Evolutionary conservation across 2,113 vertebrate genomes (phyloP).

Genomic region (Salvelinus namaycush): DNA sequence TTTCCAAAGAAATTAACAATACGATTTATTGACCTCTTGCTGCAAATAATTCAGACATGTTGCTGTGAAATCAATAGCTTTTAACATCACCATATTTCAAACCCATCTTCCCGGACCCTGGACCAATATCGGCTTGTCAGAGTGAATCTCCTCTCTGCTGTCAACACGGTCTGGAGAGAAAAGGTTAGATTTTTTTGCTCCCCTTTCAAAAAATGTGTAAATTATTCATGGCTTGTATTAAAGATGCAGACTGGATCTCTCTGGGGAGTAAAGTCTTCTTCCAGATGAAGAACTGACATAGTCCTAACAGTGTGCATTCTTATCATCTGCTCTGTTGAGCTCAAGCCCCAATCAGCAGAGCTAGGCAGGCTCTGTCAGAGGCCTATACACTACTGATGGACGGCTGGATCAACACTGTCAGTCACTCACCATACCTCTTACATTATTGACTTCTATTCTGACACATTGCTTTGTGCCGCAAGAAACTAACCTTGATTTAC

Average conservation of each 20-base stretch:
- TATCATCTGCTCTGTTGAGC: no score
- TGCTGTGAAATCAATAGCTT: slow-evolving; percentile 59
- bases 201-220: slow-evolving; percentile 31
- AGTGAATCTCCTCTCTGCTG: slow-evolving; percentile 29
- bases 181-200: slow-evolving; percentile 28
- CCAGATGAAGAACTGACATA: slow-evolving; percentile 30
- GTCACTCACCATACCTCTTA: no score
- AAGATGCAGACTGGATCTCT: slow-evolving; percentile 38
- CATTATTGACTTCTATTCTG: no score
- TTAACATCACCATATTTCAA: slow-evolving; percentile 53
- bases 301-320: no score
- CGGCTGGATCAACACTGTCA: no score
- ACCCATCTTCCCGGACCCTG: slow-evolving; percentile 2
- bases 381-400: no score
- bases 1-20: neutral
- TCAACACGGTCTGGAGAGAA: slow-evolving; percentile 30
- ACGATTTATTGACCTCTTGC: slow-evolving; percentile 24
- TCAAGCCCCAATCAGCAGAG: no score
- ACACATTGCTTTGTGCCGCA: no score
- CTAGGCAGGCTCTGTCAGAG: no score
- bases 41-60: slow-evolving; percentile 42
- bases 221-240: slow-evolving; percentile 60
- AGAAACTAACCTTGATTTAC: no score
- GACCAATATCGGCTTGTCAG: slow-evolving; percentile 23
- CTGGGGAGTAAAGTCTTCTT: slow-evolving; percentile 33